These are phyloP conservation scores for Lagorchestes hirsutus DNA, from an alignment of 2,797 vertebrate genomes.

Conservation along the genomic window DNA sequence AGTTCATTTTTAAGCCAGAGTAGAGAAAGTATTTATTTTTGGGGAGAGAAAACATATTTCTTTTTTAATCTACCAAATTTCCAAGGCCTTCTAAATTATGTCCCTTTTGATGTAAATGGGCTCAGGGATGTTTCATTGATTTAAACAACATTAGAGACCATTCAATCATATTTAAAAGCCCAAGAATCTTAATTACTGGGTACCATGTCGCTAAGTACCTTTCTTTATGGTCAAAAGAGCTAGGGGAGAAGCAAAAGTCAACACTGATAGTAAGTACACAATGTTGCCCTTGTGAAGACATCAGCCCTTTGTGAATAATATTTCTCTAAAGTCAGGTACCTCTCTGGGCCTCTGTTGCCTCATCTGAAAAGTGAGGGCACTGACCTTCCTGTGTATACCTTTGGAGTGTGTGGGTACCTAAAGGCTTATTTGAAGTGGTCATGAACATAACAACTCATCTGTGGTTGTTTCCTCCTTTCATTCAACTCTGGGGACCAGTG, in stretches of 20 bases:
- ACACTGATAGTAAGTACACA: slow-evolving; percentile 39
- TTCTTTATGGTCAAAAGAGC: slow-evolving; percentile 57
- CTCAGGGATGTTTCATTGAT: slow-evolving; percentile 51
- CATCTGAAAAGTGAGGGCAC: not conserved
- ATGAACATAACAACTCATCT: not conserved
- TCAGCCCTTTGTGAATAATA: slow-evolving; percentile 15
- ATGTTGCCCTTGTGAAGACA: slow-evolving; percentile 25
- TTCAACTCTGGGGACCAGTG: not conserved
- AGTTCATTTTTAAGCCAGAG: slow-evolving; percentile 84
- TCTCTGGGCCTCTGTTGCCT: not conserved
- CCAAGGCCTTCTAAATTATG: slow-evolving; percentile 76
- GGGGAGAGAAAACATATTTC: slow-evolving; percentile 65
- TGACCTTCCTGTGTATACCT: not conserved
- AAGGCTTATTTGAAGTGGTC: not conserved
- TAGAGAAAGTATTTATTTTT: slow-evolving; percentile 82
- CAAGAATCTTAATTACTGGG: slow-evolving; percentile 52
- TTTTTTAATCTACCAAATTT: slow-evolving; percentile 80
- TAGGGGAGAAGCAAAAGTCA: slow-evolving; percentile 32
- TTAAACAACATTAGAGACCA: slow-evolving; percentile 68
- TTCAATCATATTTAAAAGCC: slow-evolving; percentile 56
- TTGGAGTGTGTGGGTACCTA: not conserved
- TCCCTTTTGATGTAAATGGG: slow-evolving; percentile 67
- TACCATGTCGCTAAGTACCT: slow-evolving; percentile 31
- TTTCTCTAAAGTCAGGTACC: not conserved
- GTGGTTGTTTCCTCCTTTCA: not conserved